Conservation (phyloP, 2,113 vertebrate genomes). For the Apus apus region DNA sequence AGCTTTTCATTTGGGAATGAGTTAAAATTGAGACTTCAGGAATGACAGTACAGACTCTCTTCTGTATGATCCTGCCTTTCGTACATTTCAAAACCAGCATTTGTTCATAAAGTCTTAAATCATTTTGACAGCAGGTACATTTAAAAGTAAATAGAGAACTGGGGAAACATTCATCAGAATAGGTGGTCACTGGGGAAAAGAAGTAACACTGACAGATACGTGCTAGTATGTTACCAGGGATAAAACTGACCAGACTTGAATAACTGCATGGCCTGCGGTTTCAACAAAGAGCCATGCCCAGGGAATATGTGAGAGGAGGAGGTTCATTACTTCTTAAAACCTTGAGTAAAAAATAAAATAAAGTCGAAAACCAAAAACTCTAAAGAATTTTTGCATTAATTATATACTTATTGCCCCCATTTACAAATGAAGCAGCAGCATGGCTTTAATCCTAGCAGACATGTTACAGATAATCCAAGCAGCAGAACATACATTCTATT, state of each 20-base stretch:
- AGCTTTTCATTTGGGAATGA: not conserved
- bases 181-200: not conserved
- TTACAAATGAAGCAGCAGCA: not conserved
- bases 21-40: not conserved
- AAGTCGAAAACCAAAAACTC: not conserved
- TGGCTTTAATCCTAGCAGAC: not conserved
- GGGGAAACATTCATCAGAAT: not conserved
- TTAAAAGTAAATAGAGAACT: not conserved
- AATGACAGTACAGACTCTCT: not conserved
- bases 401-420: not conserved
- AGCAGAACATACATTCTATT: not conserved
- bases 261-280: not conserved
- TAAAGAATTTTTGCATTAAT: not conserved
- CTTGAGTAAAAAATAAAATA: not conserved
- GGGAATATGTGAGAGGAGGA: not conserved
- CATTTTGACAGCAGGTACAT: not conserved
- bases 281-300: not conserved
- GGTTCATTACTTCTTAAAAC: not conserved
- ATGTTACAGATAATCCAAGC: not conserved
- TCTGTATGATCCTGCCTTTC: not conserved
- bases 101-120: not conserved
- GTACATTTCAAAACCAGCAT: not conserved
- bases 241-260: not conserved
- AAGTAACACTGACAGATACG: not conserved
- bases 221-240: not conserved